These are phyloP conservation scores for Nannospalax galili DNA, from an alignment of 2,113 vertebrate genomes.

Conservation along the genomic window DNA sequence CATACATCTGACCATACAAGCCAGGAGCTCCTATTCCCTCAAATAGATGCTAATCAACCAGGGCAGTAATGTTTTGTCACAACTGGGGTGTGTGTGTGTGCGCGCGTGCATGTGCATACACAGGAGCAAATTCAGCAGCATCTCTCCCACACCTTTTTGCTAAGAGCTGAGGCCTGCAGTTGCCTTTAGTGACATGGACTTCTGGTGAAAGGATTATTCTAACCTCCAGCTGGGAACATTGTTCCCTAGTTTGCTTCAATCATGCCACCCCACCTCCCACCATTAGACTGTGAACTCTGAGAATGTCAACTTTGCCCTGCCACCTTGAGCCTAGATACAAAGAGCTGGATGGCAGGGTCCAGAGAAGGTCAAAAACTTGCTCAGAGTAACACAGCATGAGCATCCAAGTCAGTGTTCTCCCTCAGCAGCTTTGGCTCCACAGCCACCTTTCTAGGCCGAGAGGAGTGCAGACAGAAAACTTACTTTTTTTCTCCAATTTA, in stretches of 20 bases:
- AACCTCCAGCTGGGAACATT: background rate
- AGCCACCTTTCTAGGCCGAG: background rate
- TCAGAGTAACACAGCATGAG: background rate
- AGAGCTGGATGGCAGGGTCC: background rate
- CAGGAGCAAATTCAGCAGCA: background rate
- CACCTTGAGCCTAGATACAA: background rate
- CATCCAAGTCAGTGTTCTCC: background rate
- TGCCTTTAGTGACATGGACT: background rate
- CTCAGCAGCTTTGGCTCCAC: background rate
- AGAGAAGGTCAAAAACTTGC: background rate
- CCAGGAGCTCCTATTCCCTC: rapidly evolving
- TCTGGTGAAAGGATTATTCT: background rate
- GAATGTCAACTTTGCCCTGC: background rate
- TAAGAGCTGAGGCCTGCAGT: background rate
- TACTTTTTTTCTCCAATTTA: background rate
- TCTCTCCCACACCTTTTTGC: background rate
- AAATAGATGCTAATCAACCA: background rate
- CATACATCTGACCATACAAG: background rate
- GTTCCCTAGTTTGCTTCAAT: background rate
- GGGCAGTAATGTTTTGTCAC: background rate
- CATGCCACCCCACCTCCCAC: background rate
- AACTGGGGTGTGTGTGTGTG: background rate
- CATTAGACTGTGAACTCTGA: rapidly evolving
- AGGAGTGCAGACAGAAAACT: background rate
- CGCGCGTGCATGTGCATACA: background rate